A percentile compares a stretch with the other conserved stretches of the same genome.
Conservation (phyloP, 2,797 vertebrate genomes). For the Sebastes hopkinsi region DNA sequence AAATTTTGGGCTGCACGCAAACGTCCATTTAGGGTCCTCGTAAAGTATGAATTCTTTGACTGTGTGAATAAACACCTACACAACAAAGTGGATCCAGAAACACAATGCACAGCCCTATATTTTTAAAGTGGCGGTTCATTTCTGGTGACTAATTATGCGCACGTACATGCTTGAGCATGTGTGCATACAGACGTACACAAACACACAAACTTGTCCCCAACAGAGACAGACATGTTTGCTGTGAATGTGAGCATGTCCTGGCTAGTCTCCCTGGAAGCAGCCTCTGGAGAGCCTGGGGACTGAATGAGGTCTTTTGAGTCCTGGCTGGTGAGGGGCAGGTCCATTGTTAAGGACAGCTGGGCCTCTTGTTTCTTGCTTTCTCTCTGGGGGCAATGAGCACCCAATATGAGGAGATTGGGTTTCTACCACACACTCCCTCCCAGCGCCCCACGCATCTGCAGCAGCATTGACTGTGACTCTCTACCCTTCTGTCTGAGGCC, state of each 20-base stretch:
- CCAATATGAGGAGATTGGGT: conserved; percentile 82
- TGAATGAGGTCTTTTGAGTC: conserved; percentile 81
- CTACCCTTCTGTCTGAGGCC: conserved; percentile 40
- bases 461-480: conserved; percentile 63
- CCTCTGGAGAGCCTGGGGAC: conserved; percentile 61
- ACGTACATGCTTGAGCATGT: neutral
- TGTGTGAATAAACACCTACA: neutral
- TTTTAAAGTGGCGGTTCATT: neutral
- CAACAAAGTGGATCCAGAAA: neutral
- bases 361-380: conserved; percentile 80
- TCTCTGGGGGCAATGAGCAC: conserved; percentile 79
- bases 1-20: neutral
- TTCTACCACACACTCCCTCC: conserved; percentile 73
- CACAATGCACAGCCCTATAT: neutral
- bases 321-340: conserved; percentile 69
- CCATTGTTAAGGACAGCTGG: conserved; percentile 87
- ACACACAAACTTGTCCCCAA: conserved; percentile 20
- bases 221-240: conserved; percentile 54
- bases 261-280: conserved; percentile 69
- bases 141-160: neutral
- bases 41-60: neutral
- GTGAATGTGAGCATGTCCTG: conserved; percentile 69
- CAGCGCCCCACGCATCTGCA: conserved; percentile 69
- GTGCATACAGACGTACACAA: conserved; percentile 9
- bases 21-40: neutral